Base-by-base conservation (phyloP, 2,888 invertebrate species). In the Eupeodes latifasciatus region DNA sequence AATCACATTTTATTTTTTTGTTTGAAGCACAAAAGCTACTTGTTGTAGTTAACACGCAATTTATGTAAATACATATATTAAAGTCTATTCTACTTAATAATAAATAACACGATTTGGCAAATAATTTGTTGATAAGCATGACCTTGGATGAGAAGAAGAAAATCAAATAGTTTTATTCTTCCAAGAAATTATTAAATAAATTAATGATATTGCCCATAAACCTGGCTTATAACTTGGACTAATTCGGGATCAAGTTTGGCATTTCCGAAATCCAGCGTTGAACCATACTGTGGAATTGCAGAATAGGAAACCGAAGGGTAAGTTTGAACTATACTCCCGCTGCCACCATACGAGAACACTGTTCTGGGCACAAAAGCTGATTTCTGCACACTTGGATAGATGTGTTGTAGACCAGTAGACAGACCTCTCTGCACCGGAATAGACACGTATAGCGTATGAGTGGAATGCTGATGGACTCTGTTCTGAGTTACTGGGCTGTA, bases 251-350 rank as follows among this genome's bases (percentile, higher is more conserved):
- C 84, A 3, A 81, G 62, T 71, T 64, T 72, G 51, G 49, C 44
- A 69, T 61, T 81, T 67, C 62, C 67, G 34, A 81, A 57, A 67
- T 72, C 69, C 77, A 81, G 72, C 72, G 77, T 74, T 77, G 80
- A 77, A 77, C 74, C 84, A 55, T 74, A 47, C 19, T 81, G 75
- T 79, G 77, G 74, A 5, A 69, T 59, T 59, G 44, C 59, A 14
- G 27, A 71, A 76, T 79, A 86, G 71, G 86, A 71, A 34, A 76
- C 66, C n/a, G 86, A 86, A n/a, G 86, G 86, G 79, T 86, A 86
- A 47, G 27, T 64, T 83, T 83, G 83, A 47, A 86, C 79, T 61
- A 82, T 66, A 16, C 51, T 79, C 34, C 47, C 12, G 11, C 47
- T n/a, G 34, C 59, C 59, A 66, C 71, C 71, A 59, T 71, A 76